These are phyloP conservation scores for Edolisoma coerulescens DNA, from an alignment of 2,113 vertebrate species.

Conservation along the genomic window DNA sequence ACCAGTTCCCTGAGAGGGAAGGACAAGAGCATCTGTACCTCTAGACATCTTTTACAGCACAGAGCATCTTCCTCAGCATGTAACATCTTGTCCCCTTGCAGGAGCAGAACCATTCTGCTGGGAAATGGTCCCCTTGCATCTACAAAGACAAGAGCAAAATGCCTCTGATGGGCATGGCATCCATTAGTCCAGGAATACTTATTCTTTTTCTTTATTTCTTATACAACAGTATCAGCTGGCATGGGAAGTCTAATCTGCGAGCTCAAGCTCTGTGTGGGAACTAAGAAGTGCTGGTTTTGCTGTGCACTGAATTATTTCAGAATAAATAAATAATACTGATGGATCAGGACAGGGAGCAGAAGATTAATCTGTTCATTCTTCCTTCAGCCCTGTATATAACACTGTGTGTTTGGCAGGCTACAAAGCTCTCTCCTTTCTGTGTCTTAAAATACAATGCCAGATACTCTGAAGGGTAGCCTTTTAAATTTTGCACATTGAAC, in stretches of 20 bases:
- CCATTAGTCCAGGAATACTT: not conserved
- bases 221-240: not conserved
- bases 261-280: not conserved
- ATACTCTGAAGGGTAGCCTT: not conserved
- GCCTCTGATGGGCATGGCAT: not conserved
- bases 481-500: not conserved
- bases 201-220: not conserved
- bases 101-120: not conserved
- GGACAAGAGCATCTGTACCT: not conserved
- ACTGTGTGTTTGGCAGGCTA: not conserved
- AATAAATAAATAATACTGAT: constrained; percentile 22
- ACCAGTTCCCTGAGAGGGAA: not conserved
- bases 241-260: not conserved
- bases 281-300: not conserved
- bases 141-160: not conserved
- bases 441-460: not conserved
- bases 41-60: not conserved
- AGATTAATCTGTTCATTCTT: not conserved
- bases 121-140: not conserved
- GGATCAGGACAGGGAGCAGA: not conserved
- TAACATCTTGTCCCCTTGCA: not conserved
- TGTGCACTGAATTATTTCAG: not conserved
- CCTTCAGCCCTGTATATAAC: not conserved
- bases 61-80: not conserved
- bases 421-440: not conserved